A percentile compares a stretch with the other conserved stretches of the same genome.
phyloP scores from a whole-genome alignment of 2,113 vertebrate species.

The Bettongia penicillata region DNA sequence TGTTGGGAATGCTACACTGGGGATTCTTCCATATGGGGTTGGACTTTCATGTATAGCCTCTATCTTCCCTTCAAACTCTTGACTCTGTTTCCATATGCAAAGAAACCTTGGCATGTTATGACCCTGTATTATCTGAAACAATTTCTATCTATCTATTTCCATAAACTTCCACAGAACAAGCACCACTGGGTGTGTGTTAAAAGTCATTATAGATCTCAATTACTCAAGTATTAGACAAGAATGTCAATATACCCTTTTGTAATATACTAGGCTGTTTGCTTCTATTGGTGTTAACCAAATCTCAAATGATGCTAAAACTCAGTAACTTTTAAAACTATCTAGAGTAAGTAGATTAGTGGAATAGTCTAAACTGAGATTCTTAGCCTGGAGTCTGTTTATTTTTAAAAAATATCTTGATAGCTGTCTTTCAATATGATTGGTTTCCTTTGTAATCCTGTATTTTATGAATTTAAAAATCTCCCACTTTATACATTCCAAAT shows the following conservation, averaged over 20 bases:
- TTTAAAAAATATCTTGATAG: neutral
- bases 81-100: neutral
- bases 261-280: neutral
- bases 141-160: neutral
- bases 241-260: neutral
- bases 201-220: neutral
- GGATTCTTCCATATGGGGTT: neutral
- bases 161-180: neutral
- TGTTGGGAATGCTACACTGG: neutral
- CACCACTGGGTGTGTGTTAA: neutral
- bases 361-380: neutral
- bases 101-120: neutral
- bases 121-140: neutral
- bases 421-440: neutral
- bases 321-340: neutral
- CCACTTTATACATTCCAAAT: too few species aligned
- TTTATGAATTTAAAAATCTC: too few species aligned
- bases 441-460: too few species aligned
- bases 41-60: neutral
- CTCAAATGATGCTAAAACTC: neutral
- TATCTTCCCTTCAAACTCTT: neutral
- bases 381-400: neutral
- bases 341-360: neutral
- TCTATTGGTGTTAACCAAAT: neutral
- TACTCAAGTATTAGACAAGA: neutral